phyloP scores from a whole-genome alignment of 2,113 vertebrate genomes.

The Actenoides hombroni region DNA sequence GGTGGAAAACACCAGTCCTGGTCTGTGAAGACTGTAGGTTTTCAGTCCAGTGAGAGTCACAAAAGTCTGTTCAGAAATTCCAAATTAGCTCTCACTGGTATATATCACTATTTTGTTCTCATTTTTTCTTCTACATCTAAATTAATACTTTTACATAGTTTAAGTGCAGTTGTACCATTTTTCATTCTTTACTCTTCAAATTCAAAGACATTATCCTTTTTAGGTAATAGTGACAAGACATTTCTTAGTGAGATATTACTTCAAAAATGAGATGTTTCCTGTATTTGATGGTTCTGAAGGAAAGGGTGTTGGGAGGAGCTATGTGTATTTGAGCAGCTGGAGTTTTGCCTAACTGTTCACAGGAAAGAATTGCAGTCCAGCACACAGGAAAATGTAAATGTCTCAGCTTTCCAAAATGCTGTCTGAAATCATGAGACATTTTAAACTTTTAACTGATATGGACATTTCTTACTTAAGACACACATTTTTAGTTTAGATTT shows the following conservation, averaged over 20 bases:
- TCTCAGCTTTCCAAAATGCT: neutral
- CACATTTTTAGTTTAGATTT: conserved; percentile 57
- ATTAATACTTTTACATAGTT: neutral
- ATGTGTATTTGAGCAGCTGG: neutral
- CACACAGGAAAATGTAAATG: neutral
- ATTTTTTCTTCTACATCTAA: neutral
- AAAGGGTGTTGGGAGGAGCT: neutral
- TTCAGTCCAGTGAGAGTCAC: neutral
- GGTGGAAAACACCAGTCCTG: neutral
- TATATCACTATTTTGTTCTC: neutral
- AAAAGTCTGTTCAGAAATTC: neutral
- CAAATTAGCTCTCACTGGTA: neutral
- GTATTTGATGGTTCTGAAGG: neutral
- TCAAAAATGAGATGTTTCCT: neutral
- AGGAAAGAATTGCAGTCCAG: neutral
- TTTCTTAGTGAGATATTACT: neutral
- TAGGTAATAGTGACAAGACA: neutral
- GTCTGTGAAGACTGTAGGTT: neutral
- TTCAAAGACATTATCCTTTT: neutral
- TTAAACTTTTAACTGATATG: conserved; percentile 15
- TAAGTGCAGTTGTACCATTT: neutral
- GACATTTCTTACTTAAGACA: neutral
- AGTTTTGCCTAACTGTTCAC: neutral
- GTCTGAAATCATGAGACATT: neutral
- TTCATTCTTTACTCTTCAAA: neutral